Evolutionary conservation across 2,113 vertebrate species (phyloP).

Genomic region (Amazona guildingii): DNA sequence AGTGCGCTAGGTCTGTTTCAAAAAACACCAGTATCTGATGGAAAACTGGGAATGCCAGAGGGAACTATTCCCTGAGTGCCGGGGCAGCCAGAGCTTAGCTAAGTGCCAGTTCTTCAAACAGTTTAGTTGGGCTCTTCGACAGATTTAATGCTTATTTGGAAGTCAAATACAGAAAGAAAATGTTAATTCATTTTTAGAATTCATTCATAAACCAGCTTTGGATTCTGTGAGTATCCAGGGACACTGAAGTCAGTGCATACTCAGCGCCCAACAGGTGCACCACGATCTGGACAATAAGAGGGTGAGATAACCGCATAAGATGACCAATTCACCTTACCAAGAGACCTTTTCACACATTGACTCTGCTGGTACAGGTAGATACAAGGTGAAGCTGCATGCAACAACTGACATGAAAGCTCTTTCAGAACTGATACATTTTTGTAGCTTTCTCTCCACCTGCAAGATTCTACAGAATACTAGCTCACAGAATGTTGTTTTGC

Average conservation of each 20-base stretch:
- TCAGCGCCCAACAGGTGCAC: neutral
- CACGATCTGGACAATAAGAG: neutral
- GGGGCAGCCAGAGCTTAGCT: rapidly evolving
- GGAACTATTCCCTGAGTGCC: neutral
- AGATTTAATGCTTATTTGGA: neutral
- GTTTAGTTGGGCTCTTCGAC: neutral
- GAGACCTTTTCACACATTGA: neutral
- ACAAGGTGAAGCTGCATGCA: neutral
- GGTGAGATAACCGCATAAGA: neutral
- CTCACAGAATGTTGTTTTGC: neutral
- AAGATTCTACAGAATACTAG: neutral
- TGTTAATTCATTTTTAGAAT: neutral
- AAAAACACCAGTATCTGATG: neutral
- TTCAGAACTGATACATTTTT: neutral
- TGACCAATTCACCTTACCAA: neutral
- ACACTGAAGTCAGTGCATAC: rapidly evolving
- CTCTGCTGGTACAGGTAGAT: neutral
- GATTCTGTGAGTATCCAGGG: neutral
- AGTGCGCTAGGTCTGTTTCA: neutral
- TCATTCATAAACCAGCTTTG: neutral
- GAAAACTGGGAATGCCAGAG: neutral
- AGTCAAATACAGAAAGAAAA: neutral
- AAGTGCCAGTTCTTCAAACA: neutral
- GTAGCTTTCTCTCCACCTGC: neutral
- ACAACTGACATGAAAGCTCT: neutral